Conservation (phyloP, 2,888 invertebrate species). For the Laothoe populi region DNA sequence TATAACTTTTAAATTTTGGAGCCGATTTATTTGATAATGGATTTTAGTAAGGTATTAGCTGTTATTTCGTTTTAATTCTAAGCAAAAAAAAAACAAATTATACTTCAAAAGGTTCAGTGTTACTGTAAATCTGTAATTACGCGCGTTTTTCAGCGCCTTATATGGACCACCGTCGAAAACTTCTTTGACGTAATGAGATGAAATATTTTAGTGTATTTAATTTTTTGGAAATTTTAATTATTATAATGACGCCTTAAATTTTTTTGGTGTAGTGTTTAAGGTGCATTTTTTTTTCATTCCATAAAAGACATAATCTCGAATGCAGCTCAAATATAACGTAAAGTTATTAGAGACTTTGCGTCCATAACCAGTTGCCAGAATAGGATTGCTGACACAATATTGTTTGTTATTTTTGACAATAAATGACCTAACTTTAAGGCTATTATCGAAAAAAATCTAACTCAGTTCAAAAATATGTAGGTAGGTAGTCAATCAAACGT, state of each 20-base stretch:
- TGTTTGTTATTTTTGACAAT: too few species aligned
- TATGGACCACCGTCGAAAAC: conserved; percentile 2
- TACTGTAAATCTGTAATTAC: too few species aligned
- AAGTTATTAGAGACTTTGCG: too few species aligned
- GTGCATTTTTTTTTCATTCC: conserved; percentile 3
- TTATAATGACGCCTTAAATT: background rate
- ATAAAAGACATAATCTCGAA: background rate
- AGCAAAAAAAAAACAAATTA: background rate
- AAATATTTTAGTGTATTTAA: background rate
- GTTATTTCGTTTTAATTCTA: background rate
- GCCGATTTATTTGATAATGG: too few species aligned
- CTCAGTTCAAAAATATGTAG: too few species aligned
- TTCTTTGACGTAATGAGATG: background rate
- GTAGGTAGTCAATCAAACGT: too few species aligned
- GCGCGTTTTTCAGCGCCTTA: conserved; percentile 9
- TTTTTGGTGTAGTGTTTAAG: background rate
- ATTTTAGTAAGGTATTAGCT: too few species aligned
- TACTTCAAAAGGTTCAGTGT: conserved; percentile 29
- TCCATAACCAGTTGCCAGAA: too few species aligned
- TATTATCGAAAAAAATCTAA: too few species aligned
- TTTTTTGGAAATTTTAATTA: background rate
- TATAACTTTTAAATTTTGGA: too few species aligned
- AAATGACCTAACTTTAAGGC: too few species aligned
- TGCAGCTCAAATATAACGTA: too few species aligned
- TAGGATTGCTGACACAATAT: background rate